phyloP scores from a whole-genome alignment of 1,140 invertebrate genomes.

The Sycophaga agraensis region DNA sequence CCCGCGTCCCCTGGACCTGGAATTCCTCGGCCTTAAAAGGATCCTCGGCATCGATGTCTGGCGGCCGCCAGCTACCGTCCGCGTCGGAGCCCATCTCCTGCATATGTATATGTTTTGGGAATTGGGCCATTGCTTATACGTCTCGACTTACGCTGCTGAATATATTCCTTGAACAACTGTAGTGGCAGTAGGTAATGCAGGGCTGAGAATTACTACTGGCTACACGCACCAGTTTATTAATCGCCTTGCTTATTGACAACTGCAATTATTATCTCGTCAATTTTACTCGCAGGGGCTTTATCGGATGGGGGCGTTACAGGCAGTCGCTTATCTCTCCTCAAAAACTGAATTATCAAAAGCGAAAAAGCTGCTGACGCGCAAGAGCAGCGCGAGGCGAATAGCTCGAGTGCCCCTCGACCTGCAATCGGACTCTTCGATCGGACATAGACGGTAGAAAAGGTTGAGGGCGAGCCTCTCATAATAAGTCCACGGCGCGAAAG shows the following conservation, averaged over 20 bases:
- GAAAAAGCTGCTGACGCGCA: too few species aligned
- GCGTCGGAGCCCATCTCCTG: background rate
- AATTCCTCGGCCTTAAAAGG: constrained; percentile 17
- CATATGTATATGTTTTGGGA: background rate
- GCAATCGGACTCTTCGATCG: background rate
- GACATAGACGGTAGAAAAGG: background rate
- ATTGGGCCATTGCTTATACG: background rate
- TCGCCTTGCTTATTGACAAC: too few species aligned
- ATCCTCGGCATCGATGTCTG: background rate
- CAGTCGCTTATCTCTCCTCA: too few species aligned
- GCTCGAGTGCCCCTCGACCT: too few species aligned
- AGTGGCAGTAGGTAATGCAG: background rate
- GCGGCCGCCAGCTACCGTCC: background rate
- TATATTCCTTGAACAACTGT: background rate
- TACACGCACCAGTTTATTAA: too few species aligned
- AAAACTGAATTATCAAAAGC: too few species aligned
- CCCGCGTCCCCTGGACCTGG: background rate
- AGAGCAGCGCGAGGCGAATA: too few species aligned
- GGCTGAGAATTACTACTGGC: background rate
- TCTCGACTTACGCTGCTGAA: background rate
- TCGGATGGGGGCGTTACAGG: too few species aligned
- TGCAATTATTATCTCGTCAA: too few species aligned
- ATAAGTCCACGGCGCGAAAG: background rate
- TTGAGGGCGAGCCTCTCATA: background rate
- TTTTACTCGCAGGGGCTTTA: too few species aligned